Evolutionary conservation across 2,888 invertebrate genomes (phyloP), one percentile per base, ranked within the genome.

Genomic region (Hypena proboscidalis): DNA sequence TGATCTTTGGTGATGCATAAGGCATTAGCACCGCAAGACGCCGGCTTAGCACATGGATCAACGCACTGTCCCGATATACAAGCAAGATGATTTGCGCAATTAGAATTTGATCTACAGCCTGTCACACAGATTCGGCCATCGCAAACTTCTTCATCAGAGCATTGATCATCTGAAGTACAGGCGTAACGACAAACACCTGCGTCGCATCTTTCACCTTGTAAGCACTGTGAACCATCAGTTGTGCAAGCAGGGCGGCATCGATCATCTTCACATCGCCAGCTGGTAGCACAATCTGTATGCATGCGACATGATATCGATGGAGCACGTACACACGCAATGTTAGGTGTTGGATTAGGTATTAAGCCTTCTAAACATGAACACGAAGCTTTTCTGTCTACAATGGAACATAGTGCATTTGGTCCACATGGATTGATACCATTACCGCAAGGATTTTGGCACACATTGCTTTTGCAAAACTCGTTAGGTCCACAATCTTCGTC

Each of bases 401-500:
- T 95, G 0, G 95, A 93, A 70, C 97, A 97, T 10, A 94, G 86
- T 1, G 97, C 95, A 71, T 97, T 97, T 0, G 97, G 96, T 8
- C 97, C 97, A 71, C 97, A 97, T 0, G 97, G 96, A 62, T 93
- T 94, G 33, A 93, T 92, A 52, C 90, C 73, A 25, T 77, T 82
- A 70, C 79, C 75, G 68, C 97, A 96, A 0, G 97, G 97, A 79
- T 96, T 95, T 45, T 93, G 90, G 70, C 97, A 97, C 66, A 94
- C 94, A 75, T 97, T 96, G 55, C 93, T 93, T 61, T 95, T 92
- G 69, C 97, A 97, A 3, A 96, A 94, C 77, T 97, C 96, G 36
- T 95, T 95, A 0, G 94, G 95, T 57, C 96, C 95, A 78, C 97
- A 97, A 75, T 98, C 97, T 63, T 96, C 97, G 69, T 97, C 96